Evolutionary conservation across 2,113 vertebrate genomes (phyloP).

Genomic region (Micronisus gabar): DNA sequence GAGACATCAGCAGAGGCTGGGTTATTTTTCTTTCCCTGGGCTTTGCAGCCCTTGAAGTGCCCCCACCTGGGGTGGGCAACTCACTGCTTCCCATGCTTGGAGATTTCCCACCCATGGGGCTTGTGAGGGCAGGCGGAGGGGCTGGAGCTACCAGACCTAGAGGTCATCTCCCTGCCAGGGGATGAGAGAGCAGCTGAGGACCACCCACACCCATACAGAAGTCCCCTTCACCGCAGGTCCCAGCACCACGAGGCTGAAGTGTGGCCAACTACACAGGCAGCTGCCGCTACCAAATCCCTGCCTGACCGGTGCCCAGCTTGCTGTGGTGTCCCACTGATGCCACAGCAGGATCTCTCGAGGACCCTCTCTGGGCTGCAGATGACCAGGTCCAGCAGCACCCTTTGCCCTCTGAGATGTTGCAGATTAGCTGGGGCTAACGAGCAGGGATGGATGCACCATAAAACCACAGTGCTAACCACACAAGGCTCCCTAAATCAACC

Average conservation of each 20-base stretch:
- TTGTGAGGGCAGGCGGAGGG: neutral
- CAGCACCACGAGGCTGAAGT: neutral
- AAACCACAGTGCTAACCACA: neutral
- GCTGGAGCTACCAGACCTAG: neutral
- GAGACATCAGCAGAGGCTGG: neutral
- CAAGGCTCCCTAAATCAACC: neutral
- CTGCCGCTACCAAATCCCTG: neutral
- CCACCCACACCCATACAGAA: neutral
- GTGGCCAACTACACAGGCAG: neutral
- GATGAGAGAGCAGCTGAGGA: neutral
- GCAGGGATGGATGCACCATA: neutral
- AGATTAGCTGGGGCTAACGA: neutral
- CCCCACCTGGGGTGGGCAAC: neutral
- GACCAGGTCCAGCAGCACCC: neutral
- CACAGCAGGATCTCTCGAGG: neutral
- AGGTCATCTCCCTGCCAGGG: neutral
- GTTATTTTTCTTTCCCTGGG: neutral
- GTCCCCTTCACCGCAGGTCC: neutral
- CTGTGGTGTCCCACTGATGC: neutral
- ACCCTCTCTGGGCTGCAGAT: neutral
- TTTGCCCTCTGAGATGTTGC: neutral
- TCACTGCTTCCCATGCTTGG: accelerated
- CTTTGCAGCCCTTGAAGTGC: neutral
- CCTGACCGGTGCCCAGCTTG: neutral
- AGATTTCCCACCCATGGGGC: neutral